Percentiles rank a stretch among this genome's conserved stretches.
phyloP scores from a whole-genome alignment of 2,888 invertebrate genomes.

The Tanypteryx hageni region DNA sequence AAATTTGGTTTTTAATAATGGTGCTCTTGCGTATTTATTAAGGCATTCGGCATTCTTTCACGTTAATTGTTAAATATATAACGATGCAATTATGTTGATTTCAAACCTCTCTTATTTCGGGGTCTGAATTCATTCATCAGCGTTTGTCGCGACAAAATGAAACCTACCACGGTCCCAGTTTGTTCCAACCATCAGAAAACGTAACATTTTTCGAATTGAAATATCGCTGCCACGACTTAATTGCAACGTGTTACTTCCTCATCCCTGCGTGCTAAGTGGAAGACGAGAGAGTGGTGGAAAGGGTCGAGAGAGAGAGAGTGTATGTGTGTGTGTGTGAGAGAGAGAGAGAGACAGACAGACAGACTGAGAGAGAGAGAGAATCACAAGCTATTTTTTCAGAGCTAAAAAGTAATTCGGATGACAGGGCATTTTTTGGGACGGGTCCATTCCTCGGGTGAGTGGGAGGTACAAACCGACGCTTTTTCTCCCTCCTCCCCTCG shows the following conservation, averaged over 20 bases:
- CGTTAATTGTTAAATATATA: not conserved
- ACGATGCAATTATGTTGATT: not conserved
- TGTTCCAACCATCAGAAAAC: not conserved
- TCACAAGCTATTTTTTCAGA: not conserved
- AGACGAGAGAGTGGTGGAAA: not conserved
- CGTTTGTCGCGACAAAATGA: not conserved
- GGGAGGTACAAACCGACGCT: no score
- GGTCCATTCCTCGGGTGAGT: not conserved
- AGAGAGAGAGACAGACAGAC: not conserved
- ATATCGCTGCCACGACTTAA: constrained; percentile 43
- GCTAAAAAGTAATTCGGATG: constrained; percentile 51
- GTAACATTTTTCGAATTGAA: constrained; percentile 17
- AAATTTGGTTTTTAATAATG: not conserved
- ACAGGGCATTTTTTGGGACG: constrained; percentile 43
- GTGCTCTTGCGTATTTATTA: not conserved
- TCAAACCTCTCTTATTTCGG: no score
- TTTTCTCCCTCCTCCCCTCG: not conserved
- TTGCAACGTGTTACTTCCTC: constrained; percentile 54
- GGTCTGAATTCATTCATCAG: not conserved
- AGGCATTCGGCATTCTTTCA: not conserved
- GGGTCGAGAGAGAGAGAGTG: not conserved
- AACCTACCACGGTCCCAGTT: not conserved
- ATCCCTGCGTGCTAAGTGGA: constrained; percentile 38
- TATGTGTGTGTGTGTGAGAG: no score
- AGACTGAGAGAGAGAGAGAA: not conserved